These are phyloP conservation scores for Watsonalla cultraria DNA, from an alignment of 2,888 invertebrate genomes.

Conservation along the genomic window DNA sequence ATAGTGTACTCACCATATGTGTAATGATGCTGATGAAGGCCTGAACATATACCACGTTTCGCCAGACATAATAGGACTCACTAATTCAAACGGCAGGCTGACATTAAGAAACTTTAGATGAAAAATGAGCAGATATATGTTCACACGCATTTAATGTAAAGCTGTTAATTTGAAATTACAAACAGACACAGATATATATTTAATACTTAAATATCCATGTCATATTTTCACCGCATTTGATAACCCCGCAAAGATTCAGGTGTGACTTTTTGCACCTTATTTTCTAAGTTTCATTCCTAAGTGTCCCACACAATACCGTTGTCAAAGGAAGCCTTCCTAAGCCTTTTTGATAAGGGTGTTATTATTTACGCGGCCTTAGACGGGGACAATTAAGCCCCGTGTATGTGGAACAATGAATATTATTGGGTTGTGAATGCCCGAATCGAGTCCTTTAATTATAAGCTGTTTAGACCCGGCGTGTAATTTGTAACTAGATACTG, in stretches of 20 bases:
- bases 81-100: too few species aligned
- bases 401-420: slow-evolving; percentile 26
- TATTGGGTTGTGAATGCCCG: slow-evolving; percentile 7
- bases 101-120: too few species aligned
- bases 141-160: too few species aligned
- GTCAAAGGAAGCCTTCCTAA: slow-evolving; percentile 19
- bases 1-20: too few species aligned
- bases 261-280: not conserved
- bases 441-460: slow-evolving; percentile 1
- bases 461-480: not conserved
- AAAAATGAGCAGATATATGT: too few species aligned
- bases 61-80: too few species aligned
- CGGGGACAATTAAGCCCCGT: slow-evolving; percentile 40
- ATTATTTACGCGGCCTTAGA: slow-evolving; percentile 44
- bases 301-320: not conserved
- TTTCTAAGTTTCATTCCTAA: slow-evolving; percentile 2
- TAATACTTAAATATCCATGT: too few species aligned
- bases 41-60: too few species aligned
- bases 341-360: slow-evolving; percentile 60
- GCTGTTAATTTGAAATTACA: too few species aligned
- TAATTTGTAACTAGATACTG: not conserved
- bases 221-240: too few species aligned
- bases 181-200: too few species aligned
- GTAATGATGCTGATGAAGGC: too few species aligned
- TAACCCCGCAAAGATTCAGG: not conserved